phyloP scores from a whole-genome alignment of 2,888 invertebrate species.

The Ochropleura leucogaster region DNA sequence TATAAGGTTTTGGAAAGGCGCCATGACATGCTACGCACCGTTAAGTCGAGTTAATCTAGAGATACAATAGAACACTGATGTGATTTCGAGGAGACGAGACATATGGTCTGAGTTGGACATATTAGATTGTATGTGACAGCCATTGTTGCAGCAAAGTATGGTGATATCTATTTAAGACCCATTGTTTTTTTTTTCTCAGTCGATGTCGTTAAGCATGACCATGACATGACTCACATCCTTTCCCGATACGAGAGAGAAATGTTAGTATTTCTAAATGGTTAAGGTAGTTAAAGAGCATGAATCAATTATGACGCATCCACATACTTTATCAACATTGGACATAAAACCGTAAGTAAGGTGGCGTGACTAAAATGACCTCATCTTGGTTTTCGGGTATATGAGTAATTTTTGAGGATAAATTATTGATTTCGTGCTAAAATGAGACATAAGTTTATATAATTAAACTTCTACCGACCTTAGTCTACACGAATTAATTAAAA shows the following conservation, averaged over 20 bases:
- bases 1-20: constrained; percentile 83
- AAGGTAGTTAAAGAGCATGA: constrained; percentile 55
- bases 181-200: constrained; percentile 56
- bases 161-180: constrained; percentile 51
- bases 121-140: constrained; percentile 50
- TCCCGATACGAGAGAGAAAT: constrained; percentile 63
- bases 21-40: constrained; percentile 77
- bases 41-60: constrained; percentile 74
- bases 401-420: constrained; percentile 22
- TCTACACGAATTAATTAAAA: neutral
- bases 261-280: constrained; percentile 52
- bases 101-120: constrained; percentile 68
- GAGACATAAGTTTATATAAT: neutral
- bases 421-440: constrained; percentile 20
- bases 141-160: constrained; percentile 50
- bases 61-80: constrained; percentile 80
- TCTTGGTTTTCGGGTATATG: constrained; percentile 45
- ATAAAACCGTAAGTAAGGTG: constrained; percentile 28
- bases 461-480: neutral
- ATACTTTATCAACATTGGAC: constrained; percentile 31
- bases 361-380: constrained; percentile 58
- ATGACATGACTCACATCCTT: constrained; percentile 66
- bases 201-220: constrained; percentile 41
- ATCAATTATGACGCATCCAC: constrained; percentile 63
- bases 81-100: constrained; percentile 71